phyloP scores from a whole-genome alignment of 2,888 invertebrate species.

The Zonitis immaculata region DNA sequence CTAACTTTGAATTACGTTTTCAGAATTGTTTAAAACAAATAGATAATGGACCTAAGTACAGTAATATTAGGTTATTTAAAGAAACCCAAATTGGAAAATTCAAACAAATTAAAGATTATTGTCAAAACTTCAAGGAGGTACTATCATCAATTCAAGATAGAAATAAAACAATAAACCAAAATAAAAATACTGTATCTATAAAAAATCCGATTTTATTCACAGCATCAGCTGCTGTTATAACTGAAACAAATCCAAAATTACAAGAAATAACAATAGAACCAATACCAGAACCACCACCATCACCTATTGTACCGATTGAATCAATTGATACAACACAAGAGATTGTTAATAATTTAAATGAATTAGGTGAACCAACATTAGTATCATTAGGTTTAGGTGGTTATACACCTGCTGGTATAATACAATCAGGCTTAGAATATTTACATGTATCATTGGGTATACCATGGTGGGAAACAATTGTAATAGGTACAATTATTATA shows the following conservation, averaged over 20 bases:
- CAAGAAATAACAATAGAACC: constrained; percentile 26
- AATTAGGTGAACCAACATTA: constrained; percentile 70
- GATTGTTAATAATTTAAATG: constrained; percentile 39
- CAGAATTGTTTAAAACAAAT: constrained; percentile 3
- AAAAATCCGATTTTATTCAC: constrained; percentile 2
- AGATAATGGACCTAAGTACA: background rate
- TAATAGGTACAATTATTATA: constrained; percentile 72
- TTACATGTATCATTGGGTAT: constrained; percentile 74
- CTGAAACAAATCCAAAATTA: background rate
- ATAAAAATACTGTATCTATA: background rate
- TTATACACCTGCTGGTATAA: constrained; percentile 75
- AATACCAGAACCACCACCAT: constrained; percentile 16
- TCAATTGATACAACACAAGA: constrained; percentile 39
- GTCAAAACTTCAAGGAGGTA: background rate
- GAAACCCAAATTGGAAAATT: background rate
- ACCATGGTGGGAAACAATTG: constrained; percentile 93
- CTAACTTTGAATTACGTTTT: background rate
- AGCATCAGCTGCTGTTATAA: constrained; percentile 13
- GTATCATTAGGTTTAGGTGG: constrained; percentile 78
- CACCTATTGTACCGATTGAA: constrained; percentile 32
- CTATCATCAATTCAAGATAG: constrained; percentile 9
- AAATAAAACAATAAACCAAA: constrained; percentile 4
- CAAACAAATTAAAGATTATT: background rate
- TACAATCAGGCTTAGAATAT: constrained; percentile 76
- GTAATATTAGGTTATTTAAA: background rate